Conservation (phyloP, 2,113 vertebrate species). For the Tetrao urogallus region DNA sequence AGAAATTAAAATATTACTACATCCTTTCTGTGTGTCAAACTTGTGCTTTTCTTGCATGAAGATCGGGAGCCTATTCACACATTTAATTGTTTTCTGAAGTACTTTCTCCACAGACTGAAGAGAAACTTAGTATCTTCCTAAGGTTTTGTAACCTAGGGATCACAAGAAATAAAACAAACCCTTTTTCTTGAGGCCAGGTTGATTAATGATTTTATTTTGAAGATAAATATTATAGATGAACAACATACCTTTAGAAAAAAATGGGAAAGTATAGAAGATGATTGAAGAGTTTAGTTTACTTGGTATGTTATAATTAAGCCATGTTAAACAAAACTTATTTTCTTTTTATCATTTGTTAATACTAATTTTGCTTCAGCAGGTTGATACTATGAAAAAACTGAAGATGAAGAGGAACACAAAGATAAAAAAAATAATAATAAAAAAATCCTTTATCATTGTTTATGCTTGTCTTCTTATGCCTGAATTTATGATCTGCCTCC, state of each 20-base stretch:
- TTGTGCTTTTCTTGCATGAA: not conserved
- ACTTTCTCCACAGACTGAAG: not conserved
- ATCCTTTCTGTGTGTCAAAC: not conserved
- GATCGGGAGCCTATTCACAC: not conserved
- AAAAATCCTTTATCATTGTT: not conserved
- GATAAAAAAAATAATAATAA: not conserved
- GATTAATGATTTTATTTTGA: slow-evolving; percentile 71
- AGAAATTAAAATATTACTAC: not conserved
- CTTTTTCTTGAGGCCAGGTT: slow-evolving; percentile 45
- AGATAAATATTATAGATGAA: slow-evolving; percentile 50
- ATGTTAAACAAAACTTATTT: slow-evolving; percentile 48
- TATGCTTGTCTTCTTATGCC: slow-evolving; percentile 18
- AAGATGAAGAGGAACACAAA: slow-evolving; percentile 49
- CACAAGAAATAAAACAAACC: slow-evolving; percentile 35
- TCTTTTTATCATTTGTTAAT: slow-evolving; percentile 55
- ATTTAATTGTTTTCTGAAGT: not conserved
- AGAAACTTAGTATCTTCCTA: slow-evolving; percentile 42
- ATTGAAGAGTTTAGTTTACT: slow-evolving; percentile 77
- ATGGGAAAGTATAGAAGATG: slow-evolving; percentile 1
- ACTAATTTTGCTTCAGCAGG: slow-evolving; percentile 34
- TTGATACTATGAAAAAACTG: slow-evolving; percentile 54
- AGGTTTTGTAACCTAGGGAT: slow-evolving; percentile 17
- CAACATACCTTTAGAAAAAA: slow-evolving; percentile 49
- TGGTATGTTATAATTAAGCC: slow-evolving; percentile 57
- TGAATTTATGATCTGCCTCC: slow-evolving; percentile 45